Evolutionary conservation across 2,888 invertebrate genomes (phyloP).

Genomic region (Bruchidius siliquastri): DNA sequence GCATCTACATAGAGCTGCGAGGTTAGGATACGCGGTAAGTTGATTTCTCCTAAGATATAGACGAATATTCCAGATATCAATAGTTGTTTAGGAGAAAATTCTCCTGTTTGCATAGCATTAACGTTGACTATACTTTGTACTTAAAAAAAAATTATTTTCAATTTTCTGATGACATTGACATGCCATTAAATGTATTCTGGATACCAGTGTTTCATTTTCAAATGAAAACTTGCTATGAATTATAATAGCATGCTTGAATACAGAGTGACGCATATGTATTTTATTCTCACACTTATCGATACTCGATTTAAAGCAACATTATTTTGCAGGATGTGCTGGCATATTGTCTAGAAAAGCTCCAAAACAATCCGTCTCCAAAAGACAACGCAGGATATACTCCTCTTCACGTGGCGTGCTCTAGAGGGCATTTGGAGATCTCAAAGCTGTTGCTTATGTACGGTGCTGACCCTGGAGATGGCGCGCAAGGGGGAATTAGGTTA

Average conservation of each 20-base stretch:
- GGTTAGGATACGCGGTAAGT: slow-evolving; percentile 78
- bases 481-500: slow-evolving; percentile 84
- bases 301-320: slow-evolving; percentile 2
- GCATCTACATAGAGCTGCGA: slow-evolving; percentile 83
- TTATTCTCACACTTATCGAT: not conserved
- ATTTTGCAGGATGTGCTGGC: slow-evolving; percentile 76
- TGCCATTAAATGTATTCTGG: too few species aligned
- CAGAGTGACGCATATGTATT: too few species aligned
- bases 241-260: too few species aligned
- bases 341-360: slow-evolving; percentile 83
- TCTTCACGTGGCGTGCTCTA: slow-evolving; percentile 85
- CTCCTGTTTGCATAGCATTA: too few species aligned
- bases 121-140: too few species aligned
- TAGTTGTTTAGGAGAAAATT: too few species aligned
- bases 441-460: slow-evolving; percentile 80
- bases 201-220: too few species aligned
- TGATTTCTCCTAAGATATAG: too few species aligned
- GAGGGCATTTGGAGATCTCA: slow-evolving; percentile 83
- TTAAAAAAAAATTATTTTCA: too few species aligned
- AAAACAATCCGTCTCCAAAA: slow-evolving; percentile 76
- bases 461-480: slow-evolving; percentile 86
- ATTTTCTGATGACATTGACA: too few species aligned
- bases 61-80: too few species aligned
- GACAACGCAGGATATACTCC: slow-evolving; percentile 94
- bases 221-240: too few species aligned